Conservation (phyloP, 2,888 invertebrate genomes). For the Dicycla oo region DNA sequence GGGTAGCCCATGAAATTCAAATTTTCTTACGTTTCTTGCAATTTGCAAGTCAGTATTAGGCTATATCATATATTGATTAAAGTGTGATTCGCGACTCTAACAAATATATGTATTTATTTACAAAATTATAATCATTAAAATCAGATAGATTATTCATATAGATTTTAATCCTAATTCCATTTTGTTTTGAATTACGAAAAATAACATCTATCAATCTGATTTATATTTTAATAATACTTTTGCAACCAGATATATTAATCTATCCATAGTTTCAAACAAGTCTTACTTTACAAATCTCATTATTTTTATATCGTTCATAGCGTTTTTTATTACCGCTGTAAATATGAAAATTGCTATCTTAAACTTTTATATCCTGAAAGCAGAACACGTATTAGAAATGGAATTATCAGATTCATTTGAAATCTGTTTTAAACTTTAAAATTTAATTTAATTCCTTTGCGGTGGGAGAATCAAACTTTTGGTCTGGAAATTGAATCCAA, state of each 20-base stretch:
- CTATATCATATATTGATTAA: too few relatives aligned
- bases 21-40: too few relatives aligned
- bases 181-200: background rate
- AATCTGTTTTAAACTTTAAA: slow-evolving; percentile 23
- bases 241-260: slow-evolving; percentile 9
- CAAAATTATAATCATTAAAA: too few relatives aligned
- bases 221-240: background rate
- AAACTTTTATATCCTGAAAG: slow-evolving; percentile 38
- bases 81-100: too few relatives aligned
- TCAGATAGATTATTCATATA: too few relatives aligned
- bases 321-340: slow-evolving; percentile 49
- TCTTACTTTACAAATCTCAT: slow-evolving; percentile 33
- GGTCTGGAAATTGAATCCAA: slow-evolving; percentile 16
- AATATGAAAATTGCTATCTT: slow-evolving; percentile 52
- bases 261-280: slow-evolving; percentile 25
- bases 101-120: too few relatives aligned
- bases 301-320: slow-evolving; percentile 37
- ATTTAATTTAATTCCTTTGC: slow-evolving; percentile 41
- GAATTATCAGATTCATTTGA: slow-evolving; percentile 23
- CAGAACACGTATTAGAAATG: slow-evolving; percentile 33
- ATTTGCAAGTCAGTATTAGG: too few relatives aligned
- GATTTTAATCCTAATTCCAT: background rate
- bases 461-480: background rate
- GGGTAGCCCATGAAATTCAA: too few relatives aligned
- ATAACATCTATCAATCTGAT: slow-evolving; percentile 22